Evolutionary conservation across 2,113 vertebrate species (phyloP), one percentile per base, ranked within the genome.

Genomic region (Syrrhaptes paradoxus): DNA sequence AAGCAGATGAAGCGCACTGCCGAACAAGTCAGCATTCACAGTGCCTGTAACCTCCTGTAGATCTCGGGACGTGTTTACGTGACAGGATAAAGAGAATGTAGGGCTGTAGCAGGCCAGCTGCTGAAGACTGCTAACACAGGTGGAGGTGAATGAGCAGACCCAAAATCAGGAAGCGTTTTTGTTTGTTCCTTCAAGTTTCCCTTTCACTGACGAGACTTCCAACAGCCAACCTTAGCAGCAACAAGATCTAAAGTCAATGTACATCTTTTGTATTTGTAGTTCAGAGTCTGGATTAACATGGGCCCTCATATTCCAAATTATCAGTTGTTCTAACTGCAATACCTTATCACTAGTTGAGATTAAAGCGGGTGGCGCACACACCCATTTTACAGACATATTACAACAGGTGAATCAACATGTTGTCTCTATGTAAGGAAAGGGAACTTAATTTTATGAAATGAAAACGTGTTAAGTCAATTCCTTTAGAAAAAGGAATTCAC

Each of bases 281-380:
- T 82, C 25, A 62, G 11, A 68, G 20, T 65, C 67, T 55, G 36
- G 10, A 83, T 77, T 48, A 80, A 43, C 21, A 31, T 1, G 4
- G 18, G 58, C 21, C 7, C 9, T 38, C 28, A 48, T 48, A 72
- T 41, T 82, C 29, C 34, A 57, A 83, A 58, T 46, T 73, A 51
- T 10, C 52, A 63, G 17, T 32, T 76, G 25, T 36, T 31, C 29
- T 43, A 86, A 81, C 29, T 58, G 21, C 20, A 86, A 26, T 32
- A 70, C 6, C 5, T 75, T 48, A 28, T 59, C 22, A 28, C 16
- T 59, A 61, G 49, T 4, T 32, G 26, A 71, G 7, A 67, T 11
- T 41, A 9, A 66, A 84, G 32, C 1, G 3, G 5, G 24, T 17
- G 73, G 36, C 0, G 2, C 3, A 1, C 43, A 73, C 65, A 2